Base-by-base conservation (phyloP, 2,113 vertebrate species). In the Gorsachius goisagi region DNA sequence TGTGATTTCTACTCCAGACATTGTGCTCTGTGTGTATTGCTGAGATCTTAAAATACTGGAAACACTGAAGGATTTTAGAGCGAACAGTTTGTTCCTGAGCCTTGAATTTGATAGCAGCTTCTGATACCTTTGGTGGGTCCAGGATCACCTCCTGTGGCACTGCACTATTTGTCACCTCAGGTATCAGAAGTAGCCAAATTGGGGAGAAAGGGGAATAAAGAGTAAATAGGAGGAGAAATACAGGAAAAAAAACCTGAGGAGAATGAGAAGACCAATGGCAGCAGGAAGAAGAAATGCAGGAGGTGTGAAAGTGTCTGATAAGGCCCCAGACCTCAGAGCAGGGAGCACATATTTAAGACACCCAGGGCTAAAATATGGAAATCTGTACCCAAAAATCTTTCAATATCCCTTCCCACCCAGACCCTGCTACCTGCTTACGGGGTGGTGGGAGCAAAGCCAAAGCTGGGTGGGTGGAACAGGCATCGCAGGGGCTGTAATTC, bases 401-500 rank as follows among this genome's bases (percentile, higher is more conserved):
- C 30, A 49, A 27, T 12, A 44, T 52, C 47, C 24, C 21, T 74
- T 58, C 53, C 32, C 59, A 32, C 26, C n/a, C 47, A 8, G 56
- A 53, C 12, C 49, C 37, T 0, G 0, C 85, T 90, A 5, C 80
- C 37, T 1, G 0, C 13, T 69, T 12, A 22, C 0, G 1, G 44
- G 49, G 19, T 27, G 39, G 9, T 23, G 68, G 33, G 50, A 68
- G 49, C 60, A 50, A 27, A 76, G 80, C 32, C 0, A 7, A 27
- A 35, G 59, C n/a, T 0, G 7, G 9, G 13, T 8, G 77, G 9
- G 17, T 39, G 49, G 71, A 90, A 91, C 7, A 59, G 75, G 30
- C 37, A 2, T 55, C 1, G 3, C 78, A 16, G 39, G 39, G 66
- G 53, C 53, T 76, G 67, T 58, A 60, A 93, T 88, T 74, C 55